phyloP scores from a whole-genome alignment of 2,797 vertebrate genomes.

The Tiaroga cobitis region DNA sequence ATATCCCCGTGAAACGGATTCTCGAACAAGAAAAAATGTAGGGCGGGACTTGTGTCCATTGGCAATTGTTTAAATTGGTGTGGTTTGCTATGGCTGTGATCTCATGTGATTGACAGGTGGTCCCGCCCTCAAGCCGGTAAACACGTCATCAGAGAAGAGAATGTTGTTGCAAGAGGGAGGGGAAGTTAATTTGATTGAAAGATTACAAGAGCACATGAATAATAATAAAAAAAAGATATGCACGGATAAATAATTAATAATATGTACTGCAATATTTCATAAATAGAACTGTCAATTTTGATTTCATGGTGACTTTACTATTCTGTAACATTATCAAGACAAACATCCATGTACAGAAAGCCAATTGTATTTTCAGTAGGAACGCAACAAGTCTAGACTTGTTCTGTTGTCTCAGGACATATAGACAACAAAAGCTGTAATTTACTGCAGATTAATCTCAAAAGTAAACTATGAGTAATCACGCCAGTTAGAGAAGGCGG shows the following conservation, averaged over 20 bases:
- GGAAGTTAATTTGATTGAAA: not conserved
- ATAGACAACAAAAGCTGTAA: not conserved
- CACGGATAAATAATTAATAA: too few species aligned
- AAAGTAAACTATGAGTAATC: slow-evolving; percentile 9
- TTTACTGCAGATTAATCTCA: not conserved
- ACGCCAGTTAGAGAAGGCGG: not conserved
- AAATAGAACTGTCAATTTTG: not conserved
- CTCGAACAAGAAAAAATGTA: not conserved
- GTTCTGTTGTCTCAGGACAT: slow-evolving; percentile 5
- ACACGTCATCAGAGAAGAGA: not conserved
- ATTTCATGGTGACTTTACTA: not conserved
- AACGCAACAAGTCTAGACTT: slow-evolving; percentile 34
- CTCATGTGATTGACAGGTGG: not conserved
- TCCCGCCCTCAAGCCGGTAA: not conserved
- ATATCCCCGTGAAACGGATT: not conserved
- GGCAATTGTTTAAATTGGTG: not conserved
- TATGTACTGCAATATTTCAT: not conserved
- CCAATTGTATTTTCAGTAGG: slow-evolving; percentile 9
- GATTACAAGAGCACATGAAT: not conserved
- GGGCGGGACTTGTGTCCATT: not conserved
- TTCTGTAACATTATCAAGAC: slow-evolving; percentile 27
- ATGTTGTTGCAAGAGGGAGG: not conserved
- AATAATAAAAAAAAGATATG: too few species aligned
- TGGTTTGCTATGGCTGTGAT: not conserved
- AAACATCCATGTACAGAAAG: slow-evolving; percentile 18